A percentile compares a stretch with the other conserved stretches of the same genome.
These are phyloP conservation scores for Eupithecia subfuscata DNA, from an alignment of 2,888 invertebrate species.

Conservation along the genomic window DNA sequence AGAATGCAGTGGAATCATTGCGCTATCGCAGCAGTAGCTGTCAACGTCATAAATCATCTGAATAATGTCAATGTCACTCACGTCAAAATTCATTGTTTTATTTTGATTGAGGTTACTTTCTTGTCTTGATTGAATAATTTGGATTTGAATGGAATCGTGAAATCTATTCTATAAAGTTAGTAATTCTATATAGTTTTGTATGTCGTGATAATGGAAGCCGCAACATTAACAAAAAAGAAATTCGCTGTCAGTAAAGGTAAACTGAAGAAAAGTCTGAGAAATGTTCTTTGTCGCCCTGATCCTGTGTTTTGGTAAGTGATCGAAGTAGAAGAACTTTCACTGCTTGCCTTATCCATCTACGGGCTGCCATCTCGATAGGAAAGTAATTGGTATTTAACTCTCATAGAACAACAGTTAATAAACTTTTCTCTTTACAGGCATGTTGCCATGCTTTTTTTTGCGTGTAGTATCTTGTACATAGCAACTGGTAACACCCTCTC, in stretches of 20 bases:
- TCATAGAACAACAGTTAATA: not conserved
- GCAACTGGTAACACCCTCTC: not conserved
- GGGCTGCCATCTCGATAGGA: not conserved
- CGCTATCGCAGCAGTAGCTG: not conserved
- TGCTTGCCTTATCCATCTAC: not conserved
- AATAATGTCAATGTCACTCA: not conserved
- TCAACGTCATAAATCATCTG: not conserved
- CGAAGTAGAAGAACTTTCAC: not conserved
- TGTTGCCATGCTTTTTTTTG: not conserved
- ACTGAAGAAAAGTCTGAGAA: conserved; percentile 76
- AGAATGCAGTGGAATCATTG: not conserved
- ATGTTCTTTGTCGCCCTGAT: conserved; percentile 74
- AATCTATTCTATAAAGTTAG: not conserved
- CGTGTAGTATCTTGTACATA: not conserved
- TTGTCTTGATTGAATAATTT: not conserved
- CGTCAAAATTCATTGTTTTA: not conserved
- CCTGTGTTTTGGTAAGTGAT: conserved; percentile 66
- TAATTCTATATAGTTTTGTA: not conserved
- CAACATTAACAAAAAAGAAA: conserved; percentile 66
- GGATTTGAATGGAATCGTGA: not conserved
- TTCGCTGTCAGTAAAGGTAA: conserved; percentile 68
- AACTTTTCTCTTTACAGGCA: not conserved
- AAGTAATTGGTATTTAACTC: not conserved
- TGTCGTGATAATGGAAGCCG: conserved; percentile 54
- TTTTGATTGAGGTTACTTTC: conserved; percentile 11